These are phyloP conservation scores for Sympetrum striolatum DNA, from an alignment of 2,888 invertebrate species.

Conservation along the genomic window DNA sequence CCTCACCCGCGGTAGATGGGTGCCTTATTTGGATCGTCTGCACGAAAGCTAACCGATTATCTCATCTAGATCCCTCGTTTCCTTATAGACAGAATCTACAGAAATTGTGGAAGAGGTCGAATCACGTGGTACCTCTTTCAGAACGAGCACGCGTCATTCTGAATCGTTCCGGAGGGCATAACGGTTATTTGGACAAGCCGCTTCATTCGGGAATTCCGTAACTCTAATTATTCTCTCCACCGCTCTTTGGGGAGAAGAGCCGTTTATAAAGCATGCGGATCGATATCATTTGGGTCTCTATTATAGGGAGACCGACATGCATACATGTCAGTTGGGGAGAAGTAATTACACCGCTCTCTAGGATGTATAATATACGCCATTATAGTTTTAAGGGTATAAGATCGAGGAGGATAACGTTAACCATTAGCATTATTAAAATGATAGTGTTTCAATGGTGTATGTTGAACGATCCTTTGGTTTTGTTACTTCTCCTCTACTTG, in stretches of 20 bases:
- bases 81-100: not conserved
- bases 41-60: not conserved
- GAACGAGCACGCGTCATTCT: not conserved
- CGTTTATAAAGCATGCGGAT: not conserved
- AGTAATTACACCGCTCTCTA: no score
- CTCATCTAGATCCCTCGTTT: not conserved
- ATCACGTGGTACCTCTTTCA: not conserved
- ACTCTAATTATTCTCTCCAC: not conserved
- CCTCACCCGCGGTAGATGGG: no score
- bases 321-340: no score
- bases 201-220: not conserved
- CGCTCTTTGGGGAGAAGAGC: not conserved
- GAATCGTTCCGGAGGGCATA: not conserved
- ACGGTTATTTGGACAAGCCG: constrained; percentile 8
- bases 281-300: not conserved
- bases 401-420: no score
- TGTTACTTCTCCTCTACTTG: no score
- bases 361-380: no score
- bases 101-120: not conserved
- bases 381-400: no score
- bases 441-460: no score
- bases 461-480: no score
- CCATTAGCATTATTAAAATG: no score
- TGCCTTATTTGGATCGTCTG: no score
- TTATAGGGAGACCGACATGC: no score